Evolutionary conservation across 2,113 vertebrate genomes (phyloP).

Genomic region (Cathartes aura): DNA sequence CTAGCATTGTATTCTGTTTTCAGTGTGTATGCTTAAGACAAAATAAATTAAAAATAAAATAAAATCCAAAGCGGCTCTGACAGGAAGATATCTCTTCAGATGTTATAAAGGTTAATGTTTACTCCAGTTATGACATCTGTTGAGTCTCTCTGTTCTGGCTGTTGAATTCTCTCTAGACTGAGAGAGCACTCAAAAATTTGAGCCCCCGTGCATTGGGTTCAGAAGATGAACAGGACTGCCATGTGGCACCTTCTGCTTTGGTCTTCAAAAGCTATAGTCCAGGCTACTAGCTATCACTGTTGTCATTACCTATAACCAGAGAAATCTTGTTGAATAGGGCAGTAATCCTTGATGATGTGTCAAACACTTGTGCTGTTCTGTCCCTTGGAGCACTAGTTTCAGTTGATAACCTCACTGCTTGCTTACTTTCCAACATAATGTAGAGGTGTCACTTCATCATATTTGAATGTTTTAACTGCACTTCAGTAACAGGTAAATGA

Average conservation of each 20-base stretch:
- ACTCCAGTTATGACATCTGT: neutral
- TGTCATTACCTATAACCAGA: neutral
- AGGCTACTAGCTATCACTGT: neutral
- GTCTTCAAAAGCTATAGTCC: neutral
- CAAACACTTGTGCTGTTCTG: neutral
- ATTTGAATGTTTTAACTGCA: neutral
- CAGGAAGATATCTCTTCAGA: neutral
- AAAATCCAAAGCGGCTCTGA: neutral
- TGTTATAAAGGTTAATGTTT: neutral
- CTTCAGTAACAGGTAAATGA: neutral
- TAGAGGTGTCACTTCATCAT: neutral
- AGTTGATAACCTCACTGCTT: neutral
- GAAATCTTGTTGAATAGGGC: neutral
- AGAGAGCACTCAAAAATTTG: neutral
- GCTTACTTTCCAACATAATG: neutral
- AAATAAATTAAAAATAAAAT: neutral
- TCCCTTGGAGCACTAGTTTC: neutral
- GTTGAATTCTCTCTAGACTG: neutral
- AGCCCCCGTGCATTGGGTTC: accelerated
- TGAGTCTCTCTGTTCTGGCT: neutral
- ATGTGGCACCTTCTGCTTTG: neutral
- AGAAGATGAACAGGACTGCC: neutral
- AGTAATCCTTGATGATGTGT: neutral
- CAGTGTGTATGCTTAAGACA: neutral
- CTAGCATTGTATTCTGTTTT: neutral